phyloP scores from a whole-genome alignment of 2,888 invertebrate genomes.

The Calameuta idolon region DNA sequence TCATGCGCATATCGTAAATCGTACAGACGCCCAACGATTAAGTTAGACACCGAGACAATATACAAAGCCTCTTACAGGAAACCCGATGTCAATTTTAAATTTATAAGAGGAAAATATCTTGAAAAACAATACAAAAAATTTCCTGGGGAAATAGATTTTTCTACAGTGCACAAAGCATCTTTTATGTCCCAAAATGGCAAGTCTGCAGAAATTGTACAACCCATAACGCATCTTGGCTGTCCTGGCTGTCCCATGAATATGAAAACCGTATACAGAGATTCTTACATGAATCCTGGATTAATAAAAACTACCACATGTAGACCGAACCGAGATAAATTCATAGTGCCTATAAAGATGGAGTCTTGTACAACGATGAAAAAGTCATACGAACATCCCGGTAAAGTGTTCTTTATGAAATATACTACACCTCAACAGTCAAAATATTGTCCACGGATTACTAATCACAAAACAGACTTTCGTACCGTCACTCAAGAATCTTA shows the following conservation, averaged over 20 bases:
- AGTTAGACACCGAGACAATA: slow-evolving; percentile 32
- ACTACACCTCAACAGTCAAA: slow-evolving; percentile 12
- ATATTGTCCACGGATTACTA: slow-evolving; percentile 26
- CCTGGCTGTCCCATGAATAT: slow-evolving; percentile 31
- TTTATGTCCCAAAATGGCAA: slow-evolving; percentile 26
- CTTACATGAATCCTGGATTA: slow-evolving; percentile 37
- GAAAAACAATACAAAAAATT: background rate
- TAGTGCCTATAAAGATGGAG: slow-evolving; percentile 32
- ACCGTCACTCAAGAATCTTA: slow-evolving; percentile 37
- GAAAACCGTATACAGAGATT: slow-evolving; percentile 32
- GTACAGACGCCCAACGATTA: slow-evolving; percentile 18
- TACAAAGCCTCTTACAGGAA: slow-evolving; percentile 31
- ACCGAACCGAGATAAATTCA: slow-evolving; percentile 20
- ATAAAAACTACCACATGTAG: slow-evolving; percentile 26
- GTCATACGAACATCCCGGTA: slow-evolving; percentile 33
- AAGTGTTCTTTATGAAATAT: slow-evolving; percentile 10
- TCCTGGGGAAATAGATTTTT: slow-evolving; percentile 32
- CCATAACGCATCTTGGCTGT: slow-evolving; percentile 32
- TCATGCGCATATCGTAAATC: background rate
- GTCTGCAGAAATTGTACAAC: slow-evolving; percentile 29
- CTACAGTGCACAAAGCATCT: slow-evolving; percentile 36
- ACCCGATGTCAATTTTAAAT: too few species aligned
- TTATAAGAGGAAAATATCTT: too few species aligned
- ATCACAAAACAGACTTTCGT: slow-evolving; percentile 38
- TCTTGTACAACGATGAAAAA: slow-evolving; percentile 35